Conservation (phyloP, 2,888 invertebrate genomes). For the Shargacucullia verbasci region DNA sequence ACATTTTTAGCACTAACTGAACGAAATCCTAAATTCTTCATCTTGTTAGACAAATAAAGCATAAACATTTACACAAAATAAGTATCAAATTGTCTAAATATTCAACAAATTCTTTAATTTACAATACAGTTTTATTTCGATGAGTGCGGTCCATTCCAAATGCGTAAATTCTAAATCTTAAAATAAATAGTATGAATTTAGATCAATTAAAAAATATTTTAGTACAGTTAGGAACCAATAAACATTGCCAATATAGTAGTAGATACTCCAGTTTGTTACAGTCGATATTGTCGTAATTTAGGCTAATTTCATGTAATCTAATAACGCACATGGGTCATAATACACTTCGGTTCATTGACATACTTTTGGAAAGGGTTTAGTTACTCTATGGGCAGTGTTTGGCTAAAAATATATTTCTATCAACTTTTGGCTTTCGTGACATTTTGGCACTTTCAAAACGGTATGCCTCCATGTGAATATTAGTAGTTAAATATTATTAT, state of each 20-base stretch:
- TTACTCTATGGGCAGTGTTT: too few species aligned
- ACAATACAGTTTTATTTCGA: slow-evolving; percentile 1
- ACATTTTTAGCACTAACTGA: slow-evolving; percentile 4
- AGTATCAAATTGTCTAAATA: background rate
- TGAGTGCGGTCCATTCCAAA: background rate
- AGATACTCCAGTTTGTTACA: too few species aligned
- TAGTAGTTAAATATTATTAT: too few species aligned
- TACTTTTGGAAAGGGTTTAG: too few species aligned
- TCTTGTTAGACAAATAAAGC: too few species aligned
- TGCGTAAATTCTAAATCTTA: slow-evolving; percentile 1
- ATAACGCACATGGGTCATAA: too few species aligned
- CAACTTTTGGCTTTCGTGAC: too few species aligned
- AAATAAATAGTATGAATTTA: background rate
- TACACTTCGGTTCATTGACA: too few species aligned
- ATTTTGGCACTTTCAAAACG: too few species aligned
- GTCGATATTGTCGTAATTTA: background rate
- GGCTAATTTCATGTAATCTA: too few species aligned
- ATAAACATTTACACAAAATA: background rate
- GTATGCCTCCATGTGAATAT: too few species aligned
- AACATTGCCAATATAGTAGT: slow-evolving; percentile 3
- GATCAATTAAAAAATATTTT: background rate
- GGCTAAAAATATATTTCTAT: too few species aligned
- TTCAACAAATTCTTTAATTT: slow-evolving; percentile 2
- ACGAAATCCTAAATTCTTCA: slow-evolving; percentile 3
- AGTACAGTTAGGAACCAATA: slow-evolving; percentile 13